Evolutionary conservation across 2,888 invertebrate species (phyloP).

Genomic region (Agonum fuliginosum): DNA sequence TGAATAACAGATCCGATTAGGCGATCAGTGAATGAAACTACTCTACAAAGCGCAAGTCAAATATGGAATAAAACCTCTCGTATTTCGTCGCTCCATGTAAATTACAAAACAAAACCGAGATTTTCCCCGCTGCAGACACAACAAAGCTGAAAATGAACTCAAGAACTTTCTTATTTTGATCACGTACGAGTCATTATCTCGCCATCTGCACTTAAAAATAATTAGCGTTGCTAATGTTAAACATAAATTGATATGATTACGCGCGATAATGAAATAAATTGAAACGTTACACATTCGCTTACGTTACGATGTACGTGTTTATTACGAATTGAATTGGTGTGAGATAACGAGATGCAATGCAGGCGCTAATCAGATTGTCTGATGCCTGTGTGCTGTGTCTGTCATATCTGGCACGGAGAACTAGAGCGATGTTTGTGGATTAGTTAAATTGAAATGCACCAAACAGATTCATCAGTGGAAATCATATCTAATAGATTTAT

Average conservation of each 20-base stretch:
- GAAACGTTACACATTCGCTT: constrained; percentile 36
- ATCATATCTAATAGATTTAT: too few relatives aligned
- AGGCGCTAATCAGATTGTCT: constrained; percentile 11
- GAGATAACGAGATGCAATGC: constrained; percentile 15
- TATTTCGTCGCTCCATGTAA: too few relatives aligned
- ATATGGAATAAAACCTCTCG: too few relatives aligned
- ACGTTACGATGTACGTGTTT: constrained; percentile 32
- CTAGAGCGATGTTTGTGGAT: background rate
- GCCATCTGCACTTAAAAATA: constrained; percentile 43
- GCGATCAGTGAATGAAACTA: background rate
- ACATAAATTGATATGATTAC: constrained; percentile 49
- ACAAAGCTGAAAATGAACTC: too few relatives aligned
- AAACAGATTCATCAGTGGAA: too few relatives aligned
- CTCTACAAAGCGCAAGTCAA: too few relatives aligned
- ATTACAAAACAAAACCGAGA: too few relatives aligned
- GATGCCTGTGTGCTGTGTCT: background rate
- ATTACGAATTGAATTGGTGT: constrained; percentile 14
- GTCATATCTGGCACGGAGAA: constrained; percentile 10
- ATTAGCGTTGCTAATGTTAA: constrained; percentile 42
- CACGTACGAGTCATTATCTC: constrained; percentile 42
- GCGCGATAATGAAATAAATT: constrained; percentile 42
- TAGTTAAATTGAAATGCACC: background rate
- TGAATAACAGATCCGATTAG: constrained; percentile 53
- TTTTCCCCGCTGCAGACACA: too few relatives aligned
- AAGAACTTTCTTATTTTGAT: constrained; percentile 30